phyloP scores from a whole-genome alignment of 2,797 vertebrate species.

The Crypturellus tataupa region DNA sequence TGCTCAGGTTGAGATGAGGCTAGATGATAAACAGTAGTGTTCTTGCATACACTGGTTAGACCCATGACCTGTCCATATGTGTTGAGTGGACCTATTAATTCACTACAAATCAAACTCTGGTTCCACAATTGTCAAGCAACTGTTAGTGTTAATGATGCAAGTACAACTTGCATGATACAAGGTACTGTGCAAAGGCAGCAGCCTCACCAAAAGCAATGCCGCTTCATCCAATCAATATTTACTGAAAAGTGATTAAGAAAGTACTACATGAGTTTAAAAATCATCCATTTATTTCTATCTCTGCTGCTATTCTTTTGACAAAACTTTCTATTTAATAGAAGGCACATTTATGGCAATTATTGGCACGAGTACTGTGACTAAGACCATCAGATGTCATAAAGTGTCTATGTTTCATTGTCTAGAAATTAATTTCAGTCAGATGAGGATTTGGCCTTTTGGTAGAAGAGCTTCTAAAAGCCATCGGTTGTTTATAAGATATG shows the following conservation, averaged over 20 bases:
- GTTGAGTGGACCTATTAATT: constrained; percentile 4
- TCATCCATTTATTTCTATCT: background rate
- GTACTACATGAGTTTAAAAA: background rate
- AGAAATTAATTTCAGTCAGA: constrained; percentile 43
- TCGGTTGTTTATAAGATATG: constrained; percentile 54
- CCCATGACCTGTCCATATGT: background rate
- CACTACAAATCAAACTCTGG: background rate
- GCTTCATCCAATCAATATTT: background rate
- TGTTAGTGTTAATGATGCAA: background rate
- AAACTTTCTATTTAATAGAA: background rate
- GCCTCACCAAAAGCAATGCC: background rate
- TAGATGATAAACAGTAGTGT: background rate
- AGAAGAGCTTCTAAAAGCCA: background rate
- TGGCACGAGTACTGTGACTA: background rate
- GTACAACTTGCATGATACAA: too few species aligned
- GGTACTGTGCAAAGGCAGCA: background rate
- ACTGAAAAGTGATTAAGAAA: background rate
- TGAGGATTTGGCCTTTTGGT: background rate
- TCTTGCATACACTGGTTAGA: background rate
- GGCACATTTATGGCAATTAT: background rate
- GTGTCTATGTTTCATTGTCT: background rate
- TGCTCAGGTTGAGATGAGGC: background rate
- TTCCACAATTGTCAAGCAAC: background rate
- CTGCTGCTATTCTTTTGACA: background rate
- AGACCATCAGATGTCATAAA: background rate